phyloP scores from a whole-genome alignment of 2,797 vertebrate genomes.

The Threskiornis aethiopicus region DNA sequence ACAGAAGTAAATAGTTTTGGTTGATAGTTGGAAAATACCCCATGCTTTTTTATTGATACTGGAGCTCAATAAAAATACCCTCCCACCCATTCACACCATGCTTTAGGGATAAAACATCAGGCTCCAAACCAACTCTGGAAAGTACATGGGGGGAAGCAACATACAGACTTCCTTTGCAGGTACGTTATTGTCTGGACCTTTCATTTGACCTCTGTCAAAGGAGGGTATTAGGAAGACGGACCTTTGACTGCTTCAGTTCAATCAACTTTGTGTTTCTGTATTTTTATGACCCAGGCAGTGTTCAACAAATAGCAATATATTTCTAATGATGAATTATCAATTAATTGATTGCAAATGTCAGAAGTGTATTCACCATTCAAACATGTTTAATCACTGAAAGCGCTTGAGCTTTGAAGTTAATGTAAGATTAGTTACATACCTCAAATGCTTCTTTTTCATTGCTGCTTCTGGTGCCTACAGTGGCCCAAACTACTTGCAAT shows the following conservation, averaged over 20 bases:
- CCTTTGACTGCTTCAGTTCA: background rate
- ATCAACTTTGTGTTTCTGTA: background rate
- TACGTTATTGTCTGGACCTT: background rate
- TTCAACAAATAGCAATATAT: background rate
- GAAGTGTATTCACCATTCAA: background rate
- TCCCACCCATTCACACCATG: background rate
- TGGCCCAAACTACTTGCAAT: background rate
- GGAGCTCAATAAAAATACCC: background rate
- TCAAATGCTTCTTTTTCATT: background rate
- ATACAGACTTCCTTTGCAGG: background rate
- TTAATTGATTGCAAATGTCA: background rate
- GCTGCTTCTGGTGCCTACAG: background rate
- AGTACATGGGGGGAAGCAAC: background rate
- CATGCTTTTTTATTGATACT: background rate
- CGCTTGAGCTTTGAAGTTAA: background rate
- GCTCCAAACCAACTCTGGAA: background rate
- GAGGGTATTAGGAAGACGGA: background rate
- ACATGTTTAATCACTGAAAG: background rate
- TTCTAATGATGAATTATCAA: background rate
- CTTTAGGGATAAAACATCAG: background rate
- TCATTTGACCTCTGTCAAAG: background rate
- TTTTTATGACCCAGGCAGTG: background rate
- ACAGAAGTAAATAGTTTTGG: background rate
- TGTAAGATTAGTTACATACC: background rate
- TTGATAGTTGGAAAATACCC: background rate